These are phyloP conservation scores for Blastobasis lacticolella DNA, from an alignment of 2,888 invertebrate species.

Conservation along the genomic window DNA sequence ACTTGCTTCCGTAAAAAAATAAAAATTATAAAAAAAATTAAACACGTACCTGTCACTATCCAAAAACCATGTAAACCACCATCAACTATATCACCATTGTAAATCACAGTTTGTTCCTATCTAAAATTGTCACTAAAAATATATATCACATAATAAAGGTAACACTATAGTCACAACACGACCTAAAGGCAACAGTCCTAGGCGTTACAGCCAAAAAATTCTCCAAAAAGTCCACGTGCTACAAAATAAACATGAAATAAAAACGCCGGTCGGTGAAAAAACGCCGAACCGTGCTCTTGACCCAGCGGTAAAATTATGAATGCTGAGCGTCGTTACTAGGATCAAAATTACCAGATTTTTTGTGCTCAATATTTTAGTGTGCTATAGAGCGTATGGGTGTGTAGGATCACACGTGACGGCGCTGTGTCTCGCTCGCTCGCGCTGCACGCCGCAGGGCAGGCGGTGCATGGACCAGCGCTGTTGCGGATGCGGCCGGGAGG, in stretches of 20 bases:
- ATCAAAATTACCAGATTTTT: slow-evolving; percentile 70
- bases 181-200: slow-evolving; percentile 68
- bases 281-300: slow-evolving; percentile 62
- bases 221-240: slow-evolving; percentile 64
- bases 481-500: slow-evolving; percentile 31
- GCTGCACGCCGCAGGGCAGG: slow-evolving; percentile 16
- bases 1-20: slow-evolving; percentile 10
- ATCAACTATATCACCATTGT: slow-evolving; percentile 68
- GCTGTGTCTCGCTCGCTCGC: slow-evolving; percentile 54
- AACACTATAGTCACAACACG: slow-evolving; percentile 73
- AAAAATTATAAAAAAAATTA: slow-evolving; percentile 29
- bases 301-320: slow-evolving; percentile 71
- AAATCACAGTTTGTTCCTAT: slow-evolving; percentile 73
- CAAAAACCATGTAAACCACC: slow-evolving; percentile 50
- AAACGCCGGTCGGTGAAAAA: slow-evolving; percentile 54
- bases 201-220: slow-evolving; percentile 61
- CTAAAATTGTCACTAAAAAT: slow-evolving; percentile 62
- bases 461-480: slow-evolving; percentile 62
- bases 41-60: slow-evolving; percentile 55
- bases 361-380: slow-evolving; percentile 69
- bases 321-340: slow-evolving; percentile 69
- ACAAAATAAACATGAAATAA: slow-evolving; percentile 67
- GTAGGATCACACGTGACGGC: slow-evolving; percentile 62
- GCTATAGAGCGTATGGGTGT: slow-evolving; percentile 55
- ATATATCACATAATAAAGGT: slow-evolving; percentile 68